Percentiles rank a stretch among this genome's conserved stretches.
Conservation (phyloP, 1,140 invertebrate species). For the Sitobion miscanthi region DNA sequence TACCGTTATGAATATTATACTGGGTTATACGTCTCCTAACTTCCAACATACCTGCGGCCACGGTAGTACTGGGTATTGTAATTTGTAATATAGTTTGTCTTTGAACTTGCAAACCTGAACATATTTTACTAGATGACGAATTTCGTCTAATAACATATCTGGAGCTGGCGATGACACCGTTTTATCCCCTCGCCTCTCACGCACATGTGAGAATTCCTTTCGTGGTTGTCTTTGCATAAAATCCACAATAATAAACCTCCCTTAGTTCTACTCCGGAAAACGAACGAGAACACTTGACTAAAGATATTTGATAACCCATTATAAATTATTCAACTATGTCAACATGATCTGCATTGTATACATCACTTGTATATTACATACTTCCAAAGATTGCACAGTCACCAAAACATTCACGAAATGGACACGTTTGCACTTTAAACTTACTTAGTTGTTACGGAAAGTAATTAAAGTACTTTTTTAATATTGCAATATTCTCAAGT, state of each 20-base stretch:
- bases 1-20: neutral
- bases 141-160: neutral
- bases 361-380: neutral
- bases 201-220: constrained; percentile 10
- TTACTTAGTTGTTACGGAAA: constrained; percentile 4
- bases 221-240: constrained; percentile 31
- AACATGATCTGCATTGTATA: neutral
- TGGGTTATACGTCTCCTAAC: neutral
- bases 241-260: constrained; percentile 14
- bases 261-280: neutral
- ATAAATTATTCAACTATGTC: constrained; percentile 38
- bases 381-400: neutral
- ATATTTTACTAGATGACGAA: constrained; percentile 19
- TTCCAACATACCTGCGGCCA: neutral
- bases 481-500: neutral
- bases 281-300: neutral
- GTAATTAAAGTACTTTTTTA: neutral
- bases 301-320: constrained; percentile 45
- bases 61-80: neutral
- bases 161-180: neutral
- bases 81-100: constrained; percentile 11
- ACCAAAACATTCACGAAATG: constrained; percentile 5
- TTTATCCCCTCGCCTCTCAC: neutral
- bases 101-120: neutral
- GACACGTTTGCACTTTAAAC: constrained; percentile 12